Conservation (phyloP, 2,888 invertebrate genomes). For the Parnassius orleans region DNA sequence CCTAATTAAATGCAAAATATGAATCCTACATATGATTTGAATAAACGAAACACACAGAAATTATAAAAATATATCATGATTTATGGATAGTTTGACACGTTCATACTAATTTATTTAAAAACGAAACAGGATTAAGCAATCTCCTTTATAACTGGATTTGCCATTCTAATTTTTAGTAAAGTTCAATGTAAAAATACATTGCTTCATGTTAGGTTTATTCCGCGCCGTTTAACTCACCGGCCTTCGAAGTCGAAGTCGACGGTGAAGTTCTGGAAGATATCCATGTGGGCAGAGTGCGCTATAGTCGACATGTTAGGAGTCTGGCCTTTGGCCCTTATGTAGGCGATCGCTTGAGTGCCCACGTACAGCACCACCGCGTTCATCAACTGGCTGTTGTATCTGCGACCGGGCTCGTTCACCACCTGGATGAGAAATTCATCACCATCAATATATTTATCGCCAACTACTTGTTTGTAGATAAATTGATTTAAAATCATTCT, state of each 20-base stretch:
- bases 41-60: too few species aligned
- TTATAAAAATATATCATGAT: too few species aligned
- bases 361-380: conserved; percentile 99
- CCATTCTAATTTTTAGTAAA: too few species aligned
- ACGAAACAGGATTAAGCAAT: too few species aligned
- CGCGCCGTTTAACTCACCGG: conserved; percentile 52
- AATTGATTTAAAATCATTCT: too few species aligned
- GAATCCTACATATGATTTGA: too few species aligned
- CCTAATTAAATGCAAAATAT: too few species aligned
- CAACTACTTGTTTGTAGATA: not conserved
- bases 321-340: conserved; percentile 94
- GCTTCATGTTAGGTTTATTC: too few species aligned
- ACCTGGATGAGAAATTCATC: conserved; percentile 54
- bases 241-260: conserved; percentile 99
- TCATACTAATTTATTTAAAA: too few species aligned
- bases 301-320: conserved; percentile 99
- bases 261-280: conserved; percentile 99
- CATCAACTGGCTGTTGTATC: conserved; percentile 97
- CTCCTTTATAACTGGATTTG: too few species aligned
- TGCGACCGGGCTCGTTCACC: conserved; percentile 91
- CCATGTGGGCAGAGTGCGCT: conserved; percentile 99
- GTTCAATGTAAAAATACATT: too few species aligned
- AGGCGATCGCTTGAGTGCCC: conserved; percentile 96
- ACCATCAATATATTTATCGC: conserved; percentile 2
- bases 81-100: too few species aligned